Evolutionary conservation across 1,140 invertebrate species (phyloP).

Genomic region (Babylonia areolata): DNA sequence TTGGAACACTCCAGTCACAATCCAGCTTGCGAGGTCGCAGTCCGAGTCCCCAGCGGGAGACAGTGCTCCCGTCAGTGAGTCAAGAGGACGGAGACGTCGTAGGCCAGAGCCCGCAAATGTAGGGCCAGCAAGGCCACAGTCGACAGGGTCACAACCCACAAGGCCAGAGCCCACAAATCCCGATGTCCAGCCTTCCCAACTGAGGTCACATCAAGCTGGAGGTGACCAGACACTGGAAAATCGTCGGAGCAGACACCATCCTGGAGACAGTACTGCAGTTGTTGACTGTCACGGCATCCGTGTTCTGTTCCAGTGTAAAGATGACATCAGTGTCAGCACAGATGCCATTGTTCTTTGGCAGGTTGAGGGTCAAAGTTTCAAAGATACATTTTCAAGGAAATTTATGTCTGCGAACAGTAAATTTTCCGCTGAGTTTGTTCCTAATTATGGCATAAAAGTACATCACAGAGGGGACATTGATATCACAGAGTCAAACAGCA

Average conservation of each 20-base stretch:
- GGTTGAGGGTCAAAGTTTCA: not conserved
- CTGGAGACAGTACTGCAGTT: too few relatives aligned
- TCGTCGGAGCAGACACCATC: not conserved
- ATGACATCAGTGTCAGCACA: not conserved
- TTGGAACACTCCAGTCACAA: not conserved
- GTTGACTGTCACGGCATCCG: not conserved
- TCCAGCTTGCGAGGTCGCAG: too few relatives aligned
- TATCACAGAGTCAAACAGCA: not conserved
- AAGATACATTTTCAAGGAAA: not conserved
- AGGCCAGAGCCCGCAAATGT: too few relatives aligned
- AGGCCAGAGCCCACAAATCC: not conserved
- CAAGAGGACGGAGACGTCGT: too few relatives aligned
- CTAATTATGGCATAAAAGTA: too few relatives aligned
- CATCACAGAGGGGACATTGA: not conserved
- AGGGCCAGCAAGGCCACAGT: too few relatives aligned
- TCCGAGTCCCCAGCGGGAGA: too few relatives aligned
- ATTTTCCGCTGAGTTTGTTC: too few relatives aligned
- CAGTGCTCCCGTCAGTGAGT: too few relatives aligned
- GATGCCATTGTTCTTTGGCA: constrained; percentile 31
- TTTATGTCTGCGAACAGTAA: not conserved
- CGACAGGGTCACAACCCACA: not conserved
- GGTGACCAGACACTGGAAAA: not conserved
- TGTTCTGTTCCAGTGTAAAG: not conserved
- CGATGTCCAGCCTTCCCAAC: not conserved
- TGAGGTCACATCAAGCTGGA: not conserved